Percentiles rank a stretch among this genome's conserved stretches.
phyloP scores from a whole-genome alignment of 2,797 vertebrate species.

The Oreochromis grahami region DNA sequence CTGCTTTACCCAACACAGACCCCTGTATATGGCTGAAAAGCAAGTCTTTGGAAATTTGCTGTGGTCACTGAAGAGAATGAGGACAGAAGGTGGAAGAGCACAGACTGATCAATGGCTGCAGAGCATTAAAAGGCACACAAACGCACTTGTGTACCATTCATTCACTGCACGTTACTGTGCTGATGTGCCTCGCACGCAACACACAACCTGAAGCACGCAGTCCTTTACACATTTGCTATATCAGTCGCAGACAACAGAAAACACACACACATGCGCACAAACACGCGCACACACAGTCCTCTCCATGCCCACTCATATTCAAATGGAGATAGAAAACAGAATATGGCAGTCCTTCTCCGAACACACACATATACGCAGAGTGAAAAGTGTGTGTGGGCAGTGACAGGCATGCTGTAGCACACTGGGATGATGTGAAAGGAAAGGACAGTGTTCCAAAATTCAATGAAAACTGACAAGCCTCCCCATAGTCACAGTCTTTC shows the following conservation, averaged over 20 bases:
- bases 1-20: not conserved
- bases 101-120: not conserved
- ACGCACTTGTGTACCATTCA: not conserved
- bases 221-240: not conserved
- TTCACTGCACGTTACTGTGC: not conserved
- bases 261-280: not conserved
- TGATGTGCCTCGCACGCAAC: not conserved
- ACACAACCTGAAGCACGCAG: not conserved
- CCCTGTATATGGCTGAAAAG: not conserved
- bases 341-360: not conserved
- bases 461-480: conserved; percentile 49
- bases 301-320: not conserved
- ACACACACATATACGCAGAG: not conserved
- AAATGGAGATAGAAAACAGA: not conserved
- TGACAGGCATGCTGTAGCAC: conserved; percentile 27
- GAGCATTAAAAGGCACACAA: not conserved
- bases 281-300: not conserved
- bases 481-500: conserved; percentile 19
- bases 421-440: not conserved
- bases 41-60: not conserved
- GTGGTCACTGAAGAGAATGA: not conserved
- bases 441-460: conserved; percentile 23
- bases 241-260: not conserved
- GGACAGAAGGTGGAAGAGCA: not conserved
- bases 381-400: conserved; percentile 22